Evolutionary conservation across 2,888 invertebrate species (phyloP), one percentile per base, ranked within the genome.

Genomic region (Acronicta psi): DNA sequence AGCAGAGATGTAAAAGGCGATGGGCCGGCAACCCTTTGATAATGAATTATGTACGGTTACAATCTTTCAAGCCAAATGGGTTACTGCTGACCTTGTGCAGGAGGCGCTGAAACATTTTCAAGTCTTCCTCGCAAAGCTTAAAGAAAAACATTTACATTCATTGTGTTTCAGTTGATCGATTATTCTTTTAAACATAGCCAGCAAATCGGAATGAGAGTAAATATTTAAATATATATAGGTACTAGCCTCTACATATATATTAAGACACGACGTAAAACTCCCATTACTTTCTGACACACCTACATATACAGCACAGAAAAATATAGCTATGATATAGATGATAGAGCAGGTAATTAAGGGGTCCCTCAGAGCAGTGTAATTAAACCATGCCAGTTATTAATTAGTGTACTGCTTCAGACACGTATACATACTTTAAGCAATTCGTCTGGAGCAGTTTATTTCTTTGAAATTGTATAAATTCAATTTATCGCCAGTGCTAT

Each of bases 1-100:
- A 69, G 59, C 54, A 69, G 69, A 60, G 59, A 51, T 63, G 73
- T 76, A 63, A 76, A 76, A 63, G 56, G 69, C 69, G 73, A 60
- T 58, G 56, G 58, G 31, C 59, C 36, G 38, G 57, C 51, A 57
- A 73, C 77, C 58, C 58, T 76, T 69, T 73, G 43, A 59, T 76
- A 52, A 76, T 76, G 64, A 60, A 76, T 69, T 73, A 76, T 60
- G 59, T 73, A 76, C 53, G 62, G 56, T 13, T 73, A 69, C 68
- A 73, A 73, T 73, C 61, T 73, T 59, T 68, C 68, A 68, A 73
- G 69, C 37, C 53, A 54, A n/a, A 68, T 67, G 47, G 29, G 20
- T 37, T 57, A 41, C 37, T 36, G 18, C 34, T 53, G 36, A n/a
- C 45, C 31, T 67, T n/a, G 36, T 34, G 41, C 13, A 20, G 13